These are phyloP conservation scores for Selene dorsalis DNA, from an alignment of 2,797 vertebrate species.

Conservation along the genomic window DNA sequence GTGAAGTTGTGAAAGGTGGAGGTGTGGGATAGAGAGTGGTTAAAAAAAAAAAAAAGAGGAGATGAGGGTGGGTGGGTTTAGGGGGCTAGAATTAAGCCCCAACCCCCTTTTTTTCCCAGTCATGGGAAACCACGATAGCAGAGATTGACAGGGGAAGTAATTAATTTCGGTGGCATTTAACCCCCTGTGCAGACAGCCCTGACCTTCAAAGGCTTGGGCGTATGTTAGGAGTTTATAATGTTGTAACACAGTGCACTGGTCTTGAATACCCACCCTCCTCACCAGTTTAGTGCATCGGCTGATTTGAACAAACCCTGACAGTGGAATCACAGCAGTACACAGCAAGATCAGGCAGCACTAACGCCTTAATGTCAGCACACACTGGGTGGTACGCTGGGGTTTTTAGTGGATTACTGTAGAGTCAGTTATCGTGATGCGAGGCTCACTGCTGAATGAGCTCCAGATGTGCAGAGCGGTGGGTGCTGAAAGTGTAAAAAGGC, in stretches of 20 bases:
- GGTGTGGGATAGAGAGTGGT: not conserved
- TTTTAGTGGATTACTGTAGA: constrained; percentile 32
- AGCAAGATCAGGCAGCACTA: constrained; percentile 32
- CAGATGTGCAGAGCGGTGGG: constrained; percentile 36
- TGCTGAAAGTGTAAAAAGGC: constrained; percentile 24
- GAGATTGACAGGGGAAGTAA: constrained; percentile 77
- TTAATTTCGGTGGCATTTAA: constrained; percentile 81
- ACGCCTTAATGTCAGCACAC: constrained; percentile 36
- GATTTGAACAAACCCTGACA: constrained; percentile 53
- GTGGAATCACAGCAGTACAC: constrained; percentile 30
- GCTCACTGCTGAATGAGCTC: constrained; percentile 16
- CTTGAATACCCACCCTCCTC: constrained; percentile 29
- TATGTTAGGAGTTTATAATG: constrained; percentile 64
- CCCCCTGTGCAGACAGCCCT: constrained; percentile 68
- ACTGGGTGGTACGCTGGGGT: constrained; percentile 1
- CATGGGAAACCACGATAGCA: constrained; percentile 66
- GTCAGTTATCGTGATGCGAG: constrained; percentile 8
- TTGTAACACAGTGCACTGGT: constrained; percentile 37
- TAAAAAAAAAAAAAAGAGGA: not conserved
- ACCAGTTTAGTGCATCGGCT: constrained; percentile 29
- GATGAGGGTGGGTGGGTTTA: not conserved
- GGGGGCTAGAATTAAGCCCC: constrained; percentile 45
- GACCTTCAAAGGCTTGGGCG: constrained; percentile 75
- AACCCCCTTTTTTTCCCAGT: constrained; percentile 36
- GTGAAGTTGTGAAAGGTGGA: constrained; percentile 53